phyloP scores from a whole-genome alignment of 2,113 vertebrate genomes.

The Carassius carassius region DNA sequence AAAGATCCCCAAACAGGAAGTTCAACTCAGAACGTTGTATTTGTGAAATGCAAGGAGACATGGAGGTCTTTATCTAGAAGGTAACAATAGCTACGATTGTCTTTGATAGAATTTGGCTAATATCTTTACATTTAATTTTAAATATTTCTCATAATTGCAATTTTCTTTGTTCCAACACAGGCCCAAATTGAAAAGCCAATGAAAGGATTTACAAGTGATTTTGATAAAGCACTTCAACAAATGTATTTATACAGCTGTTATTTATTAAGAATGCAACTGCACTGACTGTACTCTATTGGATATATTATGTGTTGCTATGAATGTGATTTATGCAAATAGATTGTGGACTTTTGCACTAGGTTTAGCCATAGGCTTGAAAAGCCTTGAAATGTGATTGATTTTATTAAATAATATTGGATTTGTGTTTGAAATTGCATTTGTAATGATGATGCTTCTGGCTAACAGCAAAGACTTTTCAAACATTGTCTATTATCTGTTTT shows the following conservation, averaged over 20 bases:
- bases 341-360: not conserved
- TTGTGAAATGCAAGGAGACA: constrained; percentile 71
- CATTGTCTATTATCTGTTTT: not conserved
- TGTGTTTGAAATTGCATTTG: not conserved
- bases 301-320: constrained; percentile 11
- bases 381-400: constrained; percentile 5
- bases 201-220: constrained; percentile 27
- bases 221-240: constrained; percentile 59
- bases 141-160: not conserved
- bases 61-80: constrained; percentile 64
- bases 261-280: constrained; percentile 29
- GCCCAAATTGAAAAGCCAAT: constrained; percentile 58
- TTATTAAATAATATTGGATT: not conserved
- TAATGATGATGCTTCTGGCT: not conserved
- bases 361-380: constrained; percentile 2
- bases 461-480: too few relatives aligned
- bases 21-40: constrained; percentile 66
- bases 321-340: not conserved
- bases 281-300: constrained; percentile 12
- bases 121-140: not conserved
- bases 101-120: not conserved
- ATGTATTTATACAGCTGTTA: constrained; percentile 56
- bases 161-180: constrained; percentile 52
- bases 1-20: constrained; percentile 61
- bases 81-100: constrained; percentile 40